Base-by-base conservation (phyloP, 2,888 invertebrate genomes). In the Scelioninae gen. 2 region DNA sequence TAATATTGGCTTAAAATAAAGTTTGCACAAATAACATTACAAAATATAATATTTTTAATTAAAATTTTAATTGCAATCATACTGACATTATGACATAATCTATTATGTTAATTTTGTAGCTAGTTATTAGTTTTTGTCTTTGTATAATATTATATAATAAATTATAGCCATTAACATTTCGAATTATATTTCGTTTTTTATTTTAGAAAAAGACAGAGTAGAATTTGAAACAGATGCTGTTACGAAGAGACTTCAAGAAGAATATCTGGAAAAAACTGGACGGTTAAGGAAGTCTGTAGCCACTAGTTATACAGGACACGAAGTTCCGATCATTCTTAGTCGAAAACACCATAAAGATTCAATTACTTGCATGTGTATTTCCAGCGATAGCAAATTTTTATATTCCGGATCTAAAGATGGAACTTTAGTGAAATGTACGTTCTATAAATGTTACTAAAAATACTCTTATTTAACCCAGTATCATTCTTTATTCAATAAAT, bases 391-490 rank as follows among this genome's bases (percentile, higher is more conserved):
- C 46, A 88, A 90, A 78, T 90, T 87, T 79, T 87, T 94, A 0
- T 97, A 91, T 86, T 92, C 93, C 19, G 96, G 94, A 0, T 95
- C 95, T 64, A 97, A 97, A 88, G 95, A 96, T 85, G 93, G 95
- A 46, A 89, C 90, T 48, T 89, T 98, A 58, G 91, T 96, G 11
- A 97, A 97, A 57, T 70, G 70, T 70, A 57, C n/a, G 50, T 25
- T n/a, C n/a, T n/a, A n/a, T n/a, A n/a, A n/a, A n/a, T n/a, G n/a
- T n/a, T n/a, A n/a, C n/a, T n/a, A n/a, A n/a, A n/a, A n/a, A n/a
- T n/a, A n/a, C n/a, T n/a, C n/a, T n/a, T n/a, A n/a, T n/a, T n/a
- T n/a, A n/a, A n/a, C n/a, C n/a, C n/a, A n/a, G n/a, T n/a, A n/a
- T n/a, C n/a, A n/a, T n/a, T n/a, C n/a, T n/a, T n/a, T n/a, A n/a